Conservation (phyloP, 2,888 invertebrate species). For the Scaptomyza reducta region DNA sequence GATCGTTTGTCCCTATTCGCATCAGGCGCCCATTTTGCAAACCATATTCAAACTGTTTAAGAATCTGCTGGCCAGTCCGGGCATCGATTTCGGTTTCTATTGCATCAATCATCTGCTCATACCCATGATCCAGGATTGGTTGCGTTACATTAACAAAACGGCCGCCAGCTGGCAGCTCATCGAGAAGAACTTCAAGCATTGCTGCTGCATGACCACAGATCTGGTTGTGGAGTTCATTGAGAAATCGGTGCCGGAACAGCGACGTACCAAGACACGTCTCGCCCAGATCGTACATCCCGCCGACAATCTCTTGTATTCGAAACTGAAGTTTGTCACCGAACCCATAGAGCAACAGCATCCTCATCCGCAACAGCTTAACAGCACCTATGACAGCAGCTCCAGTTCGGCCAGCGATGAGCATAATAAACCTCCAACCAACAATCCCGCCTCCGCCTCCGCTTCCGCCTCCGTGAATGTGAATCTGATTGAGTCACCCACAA, state of each 20-base stretch:
- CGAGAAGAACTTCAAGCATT: conserved; percentile 96
- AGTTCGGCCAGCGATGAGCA: conserved; percentile 51
- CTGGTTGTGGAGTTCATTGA: conserved; percentile 94
- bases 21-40: conserved; percentile 94
- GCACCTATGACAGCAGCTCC: conserved; percentile 60
- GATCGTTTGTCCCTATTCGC: conserved; percentile 94
- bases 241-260: conserved; percentile 86
- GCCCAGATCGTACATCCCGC: conserved; percentile 83
- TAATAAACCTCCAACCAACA: conserved; percentile 26
- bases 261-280: conserved; percentile 75
- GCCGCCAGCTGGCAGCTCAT: conserved; percentile 90
- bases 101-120: conserved; percentile 96
- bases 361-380: conserved; percentile 30
- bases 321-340: conserved; percentile 83
- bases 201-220: conserved; percentile 96
- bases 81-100: conserved; percentile 94
- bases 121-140: conserved; percentile 97
- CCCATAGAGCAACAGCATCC: conserved; percentile 42
- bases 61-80: conserved; percentile 91
- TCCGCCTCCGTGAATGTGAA: conserved; percentile 22
- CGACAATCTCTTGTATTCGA: conserved; percentile 83
- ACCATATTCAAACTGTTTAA: conserved; percentile 93
- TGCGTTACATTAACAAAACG: conserved; percentile 90
- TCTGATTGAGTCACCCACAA: conserved; percentile 83
- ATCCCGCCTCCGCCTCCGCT: conserved; percentile 17